These are phyloP conservation scores for Helicolenus hilgendorfi DNA, from an alignment of 2,797 vertebrate genomes.

Conservation along the genomic window DNA sequence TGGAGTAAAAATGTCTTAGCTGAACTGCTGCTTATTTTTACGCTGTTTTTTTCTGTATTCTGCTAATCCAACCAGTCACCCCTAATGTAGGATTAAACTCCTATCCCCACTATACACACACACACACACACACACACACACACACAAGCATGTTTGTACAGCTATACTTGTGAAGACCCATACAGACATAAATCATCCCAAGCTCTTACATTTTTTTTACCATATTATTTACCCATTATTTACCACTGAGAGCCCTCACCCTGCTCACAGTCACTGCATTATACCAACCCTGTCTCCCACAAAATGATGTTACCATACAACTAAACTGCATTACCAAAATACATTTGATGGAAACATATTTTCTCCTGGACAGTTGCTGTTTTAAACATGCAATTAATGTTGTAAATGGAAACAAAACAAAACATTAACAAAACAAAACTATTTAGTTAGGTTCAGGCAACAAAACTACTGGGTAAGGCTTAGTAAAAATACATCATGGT, in stretches of 20 bases:
- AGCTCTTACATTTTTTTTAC: neutral
- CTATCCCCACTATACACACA: neutral
- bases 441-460: neutral
- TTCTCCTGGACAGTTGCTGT: no score
- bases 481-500: neutral
- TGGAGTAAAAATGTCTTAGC: slow-evolving; percentile 48
- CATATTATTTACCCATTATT: slow-evolving; percentile 16
- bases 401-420: neutral
- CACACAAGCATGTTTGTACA: neutral
- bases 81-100: slow-evolving; percentile 49
- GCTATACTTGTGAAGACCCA: neutral
- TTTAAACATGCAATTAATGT: neutral
- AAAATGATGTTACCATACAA: no score
- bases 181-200: neutral
- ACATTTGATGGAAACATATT: no score
- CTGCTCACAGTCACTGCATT: neutral
- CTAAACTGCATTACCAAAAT: no score
- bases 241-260: slow-evolving; percentile 10
- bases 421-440: neutral
- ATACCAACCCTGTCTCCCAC: neutral
- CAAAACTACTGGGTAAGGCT: neutral
- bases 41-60: slow-evolving; percentile 30
- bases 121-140: neutral
- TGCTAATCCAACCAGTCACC: slow-evolving; percentile 54
- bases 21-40: slow-evolving; percentile 48